Conservation (phyloP, 2,113 vertebrate species). For the Pseudois nayaur region DNA sequence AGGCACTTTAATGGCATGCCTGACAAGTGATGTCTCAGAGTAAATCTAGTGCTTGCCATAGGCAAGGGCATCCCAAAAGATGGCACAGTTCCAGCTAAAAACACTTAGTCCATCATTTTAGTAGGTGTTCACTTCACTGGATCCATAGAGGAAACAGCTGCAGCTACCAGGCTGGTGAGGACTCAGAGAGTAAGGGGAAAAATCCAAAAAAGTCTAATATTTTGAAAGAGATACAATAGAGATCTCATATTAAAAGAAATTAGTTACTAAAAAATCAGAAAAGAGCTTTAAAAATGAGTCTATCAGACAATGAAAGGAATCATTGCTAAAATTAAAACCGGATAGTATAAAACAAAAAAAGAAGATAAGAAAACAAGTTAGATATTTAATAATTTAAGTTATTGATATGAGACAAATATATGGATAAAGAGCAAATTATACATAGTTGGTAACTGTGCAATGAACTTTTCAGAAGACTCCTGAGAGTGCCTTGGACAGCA, state of each 20-base stretch:
- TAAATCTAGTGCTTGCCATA: neutral
- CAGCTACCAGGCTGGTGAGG: neutral
- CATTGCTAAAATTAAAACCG: neutral
- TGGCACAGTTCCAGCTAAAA: neutral
- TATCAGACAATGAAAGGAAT: neutral
- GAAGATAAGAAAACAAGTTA: neutral
- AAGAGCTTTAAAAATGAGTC: neutral
- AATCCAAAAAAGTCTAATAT: neutral
- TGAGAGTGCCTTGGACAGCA: neutral
- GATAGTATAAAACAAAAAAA: neutral
- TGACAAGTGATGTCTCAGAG: no score
- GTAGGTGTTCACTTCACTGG: neutral
- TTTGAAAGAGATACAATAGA: neutral
- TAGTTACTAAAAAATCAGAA: neutral
- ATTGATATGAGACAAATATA: neutral
- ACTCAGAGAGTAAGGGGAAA: neutral
- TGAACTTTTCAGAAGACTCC: neutral
- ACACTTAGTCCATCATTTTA: neutral
- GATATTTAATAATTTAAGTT: neutral
- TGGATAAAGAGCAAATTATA: neutral
- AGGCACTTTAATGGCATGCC: fast-evolving
- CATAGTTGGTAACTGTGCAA: neutral
- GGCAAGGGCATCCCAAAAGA: neutral
- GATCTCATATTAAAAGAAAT: neutral
- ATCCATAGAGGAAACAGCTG: neutral